Evolutionary conservation across 2,888 invertebrate genomes (phyloP), one percentile per base, ranked within the genome.

Genomic region (Furcula furcula): DNA sequence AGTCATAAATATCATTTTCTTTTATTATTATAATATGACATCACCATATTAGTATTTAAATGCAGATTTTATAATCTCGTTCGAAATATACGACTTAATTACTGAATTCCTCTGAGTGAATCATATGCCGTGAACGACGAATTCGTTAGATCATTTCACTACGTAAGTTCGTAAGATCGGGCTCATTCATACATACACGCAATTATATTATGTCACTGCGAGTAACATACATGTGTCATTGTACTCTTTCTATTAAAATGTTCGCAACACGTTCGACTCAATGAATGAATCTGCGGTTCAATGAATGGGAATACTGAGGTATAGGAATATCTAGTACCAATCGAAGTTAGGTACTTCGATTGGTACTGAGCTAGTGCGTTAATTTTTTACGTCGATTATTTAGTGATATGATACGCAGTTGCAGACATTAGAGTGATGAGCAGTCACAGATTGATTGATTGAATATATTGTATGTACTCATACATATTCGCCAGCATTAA

Each of bases 141-240:
- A 54, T 60, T 58, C 56, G 61, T 56, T 49, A 49, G 30, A 34
- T 27, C 20, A 29, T 28, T 16, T 28, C 26, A 29, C 44, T 41
- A 38, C 36, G 29, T 37, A 42, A 36, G 39, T 46, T 26, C 34
- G 38, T 39, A 10, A 21, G 10, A 21, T 21, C 53, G 27, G 19
- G 40, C 26, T 35, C 58, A 56, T 58, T 56, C 55, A 56, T 49
- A 31, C 41, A 36, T 26, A 31, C 41, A 36, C 28, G 37, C 32
- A 52, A 56, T 58, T 30, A 34, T 42, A 52, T 58, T 48, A 55
- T 51, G 38, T 57, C 46, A 46, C 31, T 40, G 47, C 22, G 51
- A 27, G 38, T 53, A 36, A 40, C 46, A 46, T 46, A 46, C 46
- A 38, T 40, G 34, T 57, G 43, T 44, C 45, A 42, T 32, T 54